These are phyloP conservation scores for Gobius niger DNA, from an alignment of 2,113 vertebrate genomes.

Conservation along the genomic window DNA sequence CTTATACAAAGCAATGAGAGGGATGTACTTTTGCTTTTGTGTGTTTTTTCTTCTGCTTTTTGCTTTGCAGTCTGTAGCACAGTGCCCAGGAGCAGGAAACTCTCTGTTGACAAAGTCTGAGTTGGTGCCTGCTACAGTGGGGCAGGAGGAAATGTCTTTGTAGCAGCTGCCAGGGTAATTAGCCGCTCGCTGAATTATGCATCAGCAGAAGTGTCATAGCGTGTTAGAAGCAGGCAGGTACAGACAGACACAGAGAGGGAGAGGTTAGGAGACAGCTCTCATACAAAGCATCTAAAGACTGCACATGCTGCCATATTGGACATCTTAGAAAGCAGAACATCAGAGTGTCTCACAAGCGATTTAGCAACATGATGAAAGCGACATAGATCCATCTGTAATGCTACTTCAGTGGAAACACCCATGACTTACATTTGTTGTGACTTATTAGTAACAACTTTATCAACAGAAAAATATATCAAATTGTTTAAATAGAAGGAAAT, in stretches of 20 bases:
- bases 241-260: conserved; percentile 47
- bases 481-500: too few species aligned
- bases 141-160: conserved; percentile 69
- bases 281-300: conserved; percentile 50
- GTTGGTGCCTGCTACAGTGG: conserved; percentile 51
- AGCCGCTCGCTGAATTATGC: conserved; percentile 76
- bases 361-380: not conserved
- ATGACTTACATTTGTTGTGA: too few species aligned
- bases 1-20: conserved; percentile 26
- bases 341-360: conserved; percentile 9
- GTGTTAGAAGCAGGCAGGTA: conserved; percentile 64
- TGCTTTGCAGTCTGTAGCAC: conserved; percentile 41
- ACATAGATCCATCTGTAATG: not conserved
- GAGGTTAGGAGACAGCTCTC: conserved; percentile 54
- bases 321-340: conserved; percentile 19
- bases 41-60: conserved; percentile 19
- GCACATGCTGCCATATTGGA: conserved; percentile 30
- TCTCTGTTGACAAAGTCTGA: conserved; percentile 58
- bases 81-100: conserved; percentile 56
- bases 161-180: conserved; percentile 74
- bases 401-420: conserved; percentile 3
- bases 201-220: conserved; percentile 68
- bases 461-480: too few species aligned
- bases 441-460: too few species aligned
- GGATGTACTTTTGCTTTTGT: conserved; percentile 39